A percentile compares a stretch with the other conserved stretches of the same genome.
phyloP scores from a whole-genome alignment of 2,113 vertebrate species.

The Morone chrysops region DNA sequence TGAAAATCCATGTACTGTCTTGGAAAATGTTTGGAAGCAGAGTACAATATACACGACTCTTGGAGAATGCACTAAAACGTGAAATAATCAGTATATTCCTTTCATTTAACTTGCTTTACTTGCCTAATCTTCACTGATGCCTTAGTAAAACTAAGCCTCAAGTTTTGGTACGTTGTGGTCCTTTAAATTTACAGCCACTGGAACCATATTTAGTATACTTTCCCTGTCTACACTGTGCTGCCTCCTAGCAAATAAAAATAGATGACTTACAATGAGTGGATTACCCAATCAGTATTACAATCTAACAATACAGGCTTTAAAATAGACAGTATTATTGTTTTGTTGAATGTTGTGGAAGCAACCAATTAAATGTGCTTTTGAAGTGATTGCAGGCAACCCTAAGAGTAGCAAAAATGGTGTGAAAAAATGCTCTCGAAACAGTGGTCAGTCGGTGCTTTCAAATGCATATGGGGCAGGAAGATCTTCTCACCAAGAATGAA shows the following conservation, averaged over 20 bases:
- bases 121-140: neutral
- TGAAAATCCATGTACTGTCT: no score
- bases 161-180: neutral
- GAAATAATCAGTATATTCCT: neutral
- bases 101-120: neutral
- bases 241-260: neutral
- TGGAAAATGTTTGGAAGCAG: neutral
- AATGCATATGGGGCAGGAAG: neutral
- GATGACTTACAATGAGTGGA: neutral
- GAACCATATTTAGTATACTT: neutral
- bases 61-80: neutral
- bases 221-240: neutral
- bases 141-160: neutral
- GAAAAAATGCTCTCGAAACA: neutral
- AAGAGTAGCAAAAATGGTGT: neutral
- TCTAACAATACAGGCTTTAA: neutral
- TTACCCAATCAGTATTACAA: neutral
- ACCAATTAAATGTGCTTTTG: neutral
- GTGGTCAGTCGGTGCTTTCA: neutral
- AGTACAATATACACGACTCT: neutral
- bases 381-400: conserved; percentile 6
- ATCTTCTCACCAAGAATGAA: conserved; percentile 93
- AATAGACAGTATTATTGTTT: neutral
- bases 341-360: neutral
- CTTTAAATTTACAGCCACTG: neutral